Evolutionary conservation across 2,113 vertebrate species (phyloP), one percentile per base, ranked within the genome.

Genomic region (Prionailurus bengalensis): DNA sequence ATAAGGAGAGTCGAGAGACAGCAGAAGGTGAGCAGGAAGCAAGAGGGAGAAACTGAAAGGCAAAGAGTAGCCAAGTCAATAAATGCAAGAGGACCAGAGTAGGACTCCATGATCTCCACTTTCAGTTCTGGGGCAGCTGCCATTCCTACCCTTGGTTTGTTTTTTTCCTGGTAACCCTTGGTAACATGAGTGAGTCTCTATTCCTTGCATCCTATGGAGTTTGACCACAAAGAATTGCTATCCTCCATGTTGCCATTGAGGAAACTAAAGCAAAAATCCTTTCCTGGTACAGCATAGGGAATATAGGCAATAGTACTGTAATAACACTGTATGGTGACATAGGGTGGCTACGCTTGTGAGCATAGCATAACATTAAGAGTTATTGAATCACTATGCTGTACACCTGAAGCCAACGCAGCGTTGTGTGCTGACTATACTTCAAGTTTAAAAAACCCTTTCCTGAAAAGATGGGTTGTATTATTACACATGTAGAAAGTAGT

Each of bases 171-270:
- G 7, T 6, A 93, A 45, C 19, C 0, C 51, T 87, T 71, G 51
- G 12, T 65, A 16, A 83, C 14, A 25, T 5, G 84, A 85, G 33
- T n/a, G 81, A 93, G 71, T 73, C 33, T 91, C 17, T 91, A 79
- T 58, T 92, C 63, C 39, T 91, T 91, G 39, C 10, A 85, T 81
- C n/a, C 73, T 87, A 73, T 78, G 23, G 29, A 73, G 5, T 86
- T 90, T 94, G 65, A 87, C 8, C 82, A 19, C 85, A 97, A 97
- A 85, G 7, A 27, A 66, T 29, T 73, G 21, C 36, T 76, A 48
- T 92, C n/a, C 2, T 80, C 70, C 36, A 51, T 33, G 29, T 89
- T 87, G 61, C 27, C 51, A 2, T 2, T n/a, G 25, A 89, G 39
- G 19, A 89, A 95, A 76, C 9, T 23, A 73, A 89, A 92, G 79